These are phyloP conservation scores for Holcopasites calliopsidis DNA, from an alignment of 1,140 invertebrate genomes.

Conservation along the genomic window DNA sequence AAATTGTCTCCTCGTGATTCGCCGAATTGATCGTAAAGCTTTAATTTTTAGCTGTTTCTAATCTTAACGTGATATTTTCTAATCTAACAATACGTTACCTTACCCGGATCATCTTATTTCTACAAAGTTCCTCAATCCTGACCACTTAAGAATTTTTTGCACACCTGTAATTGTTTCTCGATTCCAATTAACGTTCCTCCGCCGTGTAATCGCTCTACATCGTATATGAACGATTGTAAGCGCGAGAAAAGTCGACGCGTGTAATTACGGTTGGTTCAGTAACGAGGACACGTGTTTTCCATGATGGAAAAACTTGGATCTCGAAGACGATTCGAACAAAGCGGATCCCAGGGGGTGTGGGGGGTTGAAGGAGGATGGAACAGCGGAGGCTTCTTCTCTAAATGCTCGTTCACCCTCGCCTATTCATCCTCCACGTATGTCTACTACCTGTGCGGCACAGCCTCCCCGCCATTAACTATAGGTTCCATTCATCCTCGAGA, in stretches of 20 bases:
- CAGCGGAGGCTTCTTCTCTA: slow-evolving; percentile 55
- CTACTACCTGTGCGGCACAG: slow-evolving; percentile 62
- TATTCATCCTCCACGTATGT: slow-evolving; percentile 59
- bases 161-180: no score
- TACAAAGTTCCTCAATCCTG: no score
- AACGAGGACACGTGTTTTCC: slow-evolving; percentile 41
- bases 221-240: background rate
- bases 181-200: no score
- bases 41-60: no score
- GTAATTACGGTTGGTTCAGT: slow-evolving; percentile 23
- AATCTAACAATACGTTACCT: no score
- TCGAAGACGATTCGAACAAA: slow-evolving; percentile 43
- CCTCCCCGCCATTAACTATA: slow-evolving; percentile 57
- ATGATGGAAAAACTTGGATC: slow-evolving; percentile 44
- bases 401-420: slow-evolving; percentile 60
- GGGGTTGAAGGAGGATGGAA: slow-evolving; percentile 4
- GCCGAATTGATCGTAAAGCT: no score
- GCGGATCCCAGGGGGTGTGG: background rate
- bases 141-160: no score
- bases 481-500: slow-evolving; percentile 60
- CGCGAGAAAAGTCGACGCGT: background rate
- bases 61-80: no score
- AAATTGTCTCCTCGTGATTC: no score
- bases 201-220: background rate
- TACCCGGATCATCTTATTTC: no score